Percentiles rank a stretch among this genome's conserved stretches.
Conservation (phyloP, 35 echinoderm and acorn worm genomes). For the Acanthaster planci region DNA sequence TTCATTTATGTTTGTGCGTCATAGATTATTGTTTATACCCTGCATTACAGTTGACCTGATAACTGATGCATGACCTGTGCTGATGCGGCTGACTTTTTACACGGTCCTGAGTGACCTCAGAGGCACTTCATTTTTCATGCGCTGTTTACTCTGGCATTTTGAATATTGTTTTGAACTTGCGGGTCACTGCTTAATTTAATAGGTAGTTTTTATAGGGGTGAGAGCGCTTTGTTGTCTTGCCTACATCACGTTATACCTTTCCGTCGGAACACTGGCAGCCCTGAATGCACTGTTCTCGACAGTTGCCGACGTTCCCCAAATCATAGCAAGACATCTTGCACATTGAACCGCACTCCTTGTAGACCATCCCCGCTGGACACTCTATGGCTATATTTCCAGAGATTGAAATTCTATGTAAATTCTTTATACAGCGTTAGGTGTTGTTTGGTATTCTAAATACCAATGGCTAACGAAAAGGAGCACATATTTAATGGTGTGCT, state of each 20-base stretch:
- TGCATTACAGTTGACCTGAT: too few relatives aligned
- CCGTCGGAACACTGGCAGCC: conserved; percentile 41
- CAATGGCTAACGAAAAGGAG: background rate
- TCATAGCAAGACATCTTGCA: conserved; percentile 25
- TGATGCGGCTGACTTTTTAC: too few relatives aligned
- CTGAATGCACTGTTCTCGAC: conserved; percentile 24
- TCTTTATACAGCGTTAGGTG: background rate
- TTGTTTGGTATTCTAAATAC: background rate
- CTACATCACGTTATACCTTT: conserved; percentile 34
- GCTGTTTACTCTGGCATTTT: too few relatives aligned
- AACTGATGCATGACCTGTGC: too few relatives aligned
- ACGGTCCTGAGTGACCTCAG: too few relatives aligned
- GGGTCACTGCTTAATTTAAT: too few relatives aligned
- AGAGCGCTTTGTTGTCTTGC: too few relatives aligned
- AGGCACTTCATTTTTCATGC: too few relatives aligned
- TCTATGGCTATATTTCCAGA: background rate
- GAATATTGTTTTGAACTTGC: too few relatives aligned
- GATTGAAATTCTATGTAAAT: background rate
- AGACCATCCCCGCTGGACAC: conserved; percentile 1
- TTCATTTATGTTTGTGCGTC: too few relatives aligned
- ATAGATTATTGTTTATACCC: too few relatives aligned
- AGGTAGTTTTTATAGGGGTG: too few relatives aligned
- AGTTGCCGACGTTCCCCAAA: background rate
- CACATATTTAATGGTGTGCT: background rate
- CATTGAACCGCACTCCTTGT: conserved; percentile 32